These are phyloP conservation scores for Pelodytes ibericus DNA, from an alignment of 2,797 vertebrate species.

Conservation along the genomic window DNA sequence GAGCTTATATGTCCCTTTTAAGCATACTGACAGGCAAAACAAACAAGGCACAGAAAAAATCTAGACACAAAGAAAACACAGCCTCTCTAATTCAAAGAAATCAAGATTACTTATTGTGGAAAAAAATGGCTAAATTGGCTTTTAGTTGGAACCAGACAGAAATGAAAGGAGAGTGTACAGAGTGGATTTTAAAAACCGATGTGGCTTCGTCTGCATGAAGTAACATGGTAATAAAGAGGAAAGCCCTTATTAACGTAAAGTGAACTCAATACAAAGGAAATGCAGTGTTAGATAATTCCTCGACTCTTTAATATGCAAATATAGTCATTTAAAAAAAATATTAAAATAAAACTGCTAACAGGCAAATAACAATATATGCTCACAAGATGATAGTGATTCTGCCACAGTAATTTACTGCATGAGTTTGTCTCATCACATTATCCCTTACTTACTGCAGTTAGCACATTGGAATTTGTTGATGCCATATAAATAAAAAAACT, in stretches of 20 bases:
- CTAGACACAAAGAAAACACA: conserved; percentile 44
- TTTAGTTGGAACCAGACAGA: conserved; percentile 35
- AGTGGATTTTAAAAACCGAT: not conserved
- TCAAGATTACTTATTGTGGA: conserved; percentile 41
- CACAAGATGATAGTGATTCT: no score
- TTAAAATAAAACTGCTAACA: no score
- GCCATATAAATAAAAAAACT: no score
- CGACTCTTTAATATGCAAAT: no score
- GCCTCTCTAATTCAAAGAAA: conserved; percentile 32
- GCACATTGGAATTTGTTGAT: no score
- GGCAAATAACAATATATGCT: no score
- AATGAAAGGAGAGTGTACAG: conserved; percentile 22
- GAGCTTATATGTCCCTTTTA: conserved; percentile 41
- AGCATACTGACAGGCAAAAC: conserved; percentile 38
- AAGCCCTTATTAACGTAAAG: not conserved
- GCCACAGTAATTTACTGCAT: no score
- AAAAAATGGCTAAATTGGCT: conserved; percentile 33
- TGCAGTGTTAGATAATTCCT: no score
- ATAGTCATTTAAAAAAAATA: no score
- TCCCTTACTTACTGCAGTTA: no score
- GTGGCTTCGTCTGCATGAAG: not conserved
- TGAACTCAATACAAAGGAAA: no score
- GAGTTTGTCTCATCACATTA: no score
- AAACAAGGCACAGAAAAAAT: conserved; percentile 40
- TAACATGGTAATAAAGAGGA: conserved; percentile 4